Base-by-base conservation (phyloP, 2,113 vertebrate species). In the Pelmatolapia mariae region DNA sequence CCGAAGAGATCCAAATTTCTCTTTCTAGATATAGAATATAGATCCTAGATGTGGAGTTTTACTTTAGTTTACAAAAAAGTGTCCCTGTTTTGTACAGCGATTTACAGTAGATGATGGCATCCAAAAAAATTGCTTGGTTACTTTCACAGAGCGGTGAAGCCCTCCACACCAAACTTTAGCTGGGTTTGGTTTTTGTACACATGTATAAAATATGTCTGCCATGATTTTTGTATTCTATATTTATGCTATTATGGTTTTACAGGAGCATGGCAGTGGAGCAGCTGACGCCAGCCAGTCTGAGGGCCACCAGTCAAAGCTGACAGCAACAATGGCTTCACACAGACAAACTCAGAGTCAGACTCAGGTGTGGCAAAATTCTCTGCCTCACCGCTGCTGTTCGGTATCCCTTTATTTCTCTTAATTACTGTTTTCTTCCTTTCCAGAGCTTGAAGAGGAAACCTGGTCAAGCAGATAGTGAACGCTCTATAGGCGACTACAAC, bases 381-480 rank as follows among this genome's bases (percentile, higher is more conserved):
- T 57, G 2, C 22, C 5, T 78, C 43, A 50, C 0, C 3, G 4
- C 8, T n/a, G 0, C 29, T 24, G 38, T 33, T 45, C 18, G n/a
- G 19, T 10, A 19, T 47, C 26, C 45, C 26, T 33, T 33, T 29
- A 12, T 52, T 78, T 16, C 16, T 52, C 18, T 43, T 45, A 8
- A n/a, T 45, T 6, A 15, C 7, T 1, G 53, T 31, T 4, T 66
- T 13, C 2, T 22, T 4, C 6, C 16, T 50, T 88, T 85, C 22
- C 95, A 99, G 98, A 98, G 97, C 94, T 98, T 97, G 93, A 99
- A 99, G 92, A 96, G 99, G 85, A 99, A 99, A 90, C 99, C 98
- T 0, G 99, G 99, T 2, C 97, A 95, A 33, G 97, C 98, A 0
- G 97, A 99, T 94, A 97, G 98, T 0, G 97, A 99, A 81, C 97